These are phyloP conservation scores for Aspidiotus rigidus DNA, from an alignment of 2,888 invertebrate species.

Conservation along the genomic window DNA sequence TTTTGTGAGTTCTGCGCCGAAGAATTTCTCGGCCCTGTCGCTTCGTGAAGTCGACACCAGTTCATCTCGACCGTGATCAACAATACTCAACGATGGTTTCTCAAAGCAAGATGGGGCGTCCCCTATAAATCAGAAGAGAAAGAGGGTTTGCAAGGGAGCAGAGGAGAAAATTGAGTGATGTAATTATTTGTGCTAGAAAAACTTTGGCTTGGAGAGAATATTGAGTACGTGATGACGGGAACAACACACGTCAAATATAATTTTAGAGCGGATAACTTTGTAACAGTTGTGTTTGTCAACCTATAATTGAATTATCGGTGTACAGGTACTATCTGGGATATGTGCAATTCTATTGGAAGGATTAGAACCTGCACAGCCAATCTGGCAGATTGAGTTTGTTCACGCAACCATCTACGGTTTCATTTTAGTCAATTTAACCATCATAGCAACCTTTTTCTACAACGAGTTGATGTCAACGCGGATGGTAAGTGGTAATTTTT, in stretches of 20 bases:
- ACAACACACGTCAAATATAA: neutral
- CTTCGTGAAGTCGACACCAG: too few species aligned
- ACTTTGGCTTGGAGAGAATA: too few species aligned
- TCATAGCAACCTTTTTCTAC: constrained; percentile 35
- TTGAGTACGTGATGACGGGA: neutral
- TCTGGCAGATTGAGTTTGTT: constrained; percentile 35
- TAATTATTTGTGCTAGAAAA: too few species aligned
- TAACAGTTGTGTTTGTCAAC: too few species aligned
- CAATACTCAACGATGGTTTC: too few species aligned
- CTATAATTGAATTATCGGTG: neutral
- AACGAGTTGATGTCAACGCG: constrained; percentile 37
- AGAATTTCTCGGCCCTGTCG: too few species aligned
- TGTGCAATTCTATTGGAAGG: constrained; percentile 33
- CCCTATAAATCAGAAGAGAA: too few species aligned
- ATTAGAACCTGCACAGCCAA: constrained; percentile 23
- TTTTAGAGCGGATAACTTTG: neutral
- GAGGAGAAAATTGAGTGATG: too few species aligned
- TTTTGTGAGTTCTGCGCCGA: too few species aligned
- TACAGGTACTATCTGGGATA: constrained; percentile 35
- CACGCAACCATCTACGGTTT: constrained; percentile 36
- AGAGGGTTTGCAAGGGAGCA: too few species aligned
- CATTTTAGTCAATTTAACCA: constrained; percentile 36
- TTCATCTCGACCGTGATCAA: too few species aligned
- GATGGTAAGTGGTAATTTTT: constrained; percentile 35
- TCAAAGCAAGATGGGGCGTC: too few species aligned